A percentile compares a stretch with the other conserved stretches of the same genome.
These are phyloP conservation scores for Arctia plantaginis DNA, from an alignment of 2,888 invertebrate species.

Conservation along the genomic window DNA sequence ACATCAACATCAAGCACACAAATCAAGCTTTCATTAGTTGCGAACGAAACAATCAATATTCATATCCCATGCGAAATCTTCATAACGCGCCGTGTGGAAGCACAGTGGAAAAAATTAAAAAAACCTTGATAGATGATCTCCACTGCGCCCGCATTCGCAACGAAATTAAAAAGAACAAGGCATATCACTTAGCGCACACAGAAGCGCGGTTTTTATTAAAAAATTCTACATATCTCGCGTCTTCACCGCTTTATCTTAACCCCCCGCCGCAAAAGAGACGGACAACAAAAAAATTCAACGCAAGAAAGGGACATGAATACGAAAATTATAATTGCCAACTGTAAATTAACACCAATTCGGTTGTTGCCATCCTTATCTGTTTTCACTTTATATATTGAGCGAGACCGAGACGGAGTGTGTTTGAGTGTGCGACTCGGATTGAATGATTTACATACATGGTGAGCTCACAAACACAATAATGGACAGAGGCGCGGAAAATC, in stretches of 20 bases:
- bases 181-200: conserved; percentile 87
- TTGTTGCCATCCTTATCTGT: conserved; percentile 63
- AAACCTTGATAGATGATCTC: conserved; percentile 82
- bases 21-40: conserved; percentile 84
- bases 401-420: conserved; percentile 65
- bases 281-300: conserved; percentile 75
- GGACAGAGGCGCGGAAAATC: conserved; percentile 80
- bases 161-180: conserved; percentile 87
- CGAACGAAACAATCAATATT: conserved; percentile 83
- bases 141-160: conserved; percentile 76
- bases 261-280: conserved; percentile 73
- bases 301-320: conserved; percentile 79
- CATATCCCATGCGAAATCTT: conserved; percentile 85
- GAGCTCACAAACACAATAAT: conserved; percentile 81
- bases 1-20: conserved; percentile 77
- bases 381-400: conserved; percentile 47
- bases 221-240: conserved; percentile 86
- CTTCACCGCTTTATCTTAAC: conserved; percentile 80
- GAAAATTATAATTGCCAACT: conserved; percentile 86
- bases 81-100: conserved; percentile 67
- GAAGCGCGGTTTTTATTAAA: conserved; percentile 84
- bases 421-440: conserved; percentile 68
- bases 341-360: conserved; percentile 85
- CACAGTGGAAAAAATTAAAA: conserved; percentile 55
- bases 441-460: conserved; percentile 81